phyloP scores from a whole-genome alignment of 2,113 vertebrate species.

The Rhombomys opimus region DNA sequence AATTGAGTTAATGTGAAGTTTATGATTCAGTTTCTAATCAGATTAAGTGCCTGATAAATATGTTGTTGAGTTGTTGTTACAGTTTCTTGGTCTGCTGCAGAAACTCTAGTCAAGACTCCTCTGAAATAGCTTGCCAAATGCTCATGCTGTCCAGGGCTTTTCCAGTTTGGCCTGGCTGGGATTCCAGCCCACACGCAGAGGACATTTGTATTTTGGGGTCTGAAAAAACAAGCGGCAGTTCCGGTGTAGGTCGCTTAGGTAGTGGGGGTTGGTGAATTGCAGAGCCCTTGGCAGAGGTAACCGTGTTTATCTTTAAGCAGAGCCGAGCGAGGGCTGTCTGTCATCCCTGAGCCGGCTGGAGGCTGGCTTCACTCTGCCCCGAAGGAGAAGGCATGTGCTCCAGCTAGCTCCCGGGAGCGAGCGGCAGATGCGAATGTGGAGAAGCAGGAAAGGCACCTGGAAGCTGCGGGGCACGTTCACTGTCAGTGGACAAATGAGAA shows the following conservation, averaged over 20 bases:
- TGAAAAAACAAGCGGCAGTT: not conserved
- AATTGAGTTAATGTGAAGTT: not conserved
- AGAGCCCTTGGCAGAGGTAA: not conserved
- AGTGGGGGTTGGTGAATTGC: not conserved
- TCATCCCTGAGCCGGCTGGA: not conserved
- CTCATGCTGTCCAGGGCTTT: not conserved
- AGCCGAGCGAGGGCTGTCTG: not conserved
- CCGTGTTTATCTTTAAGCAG: slow-evolving; percentile 16
- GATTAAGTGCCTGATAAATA: not conserved
- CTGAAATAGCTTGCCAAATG: not conserved
- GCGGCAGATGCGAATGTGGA: not conserved
- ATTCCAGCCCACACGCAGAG: not conserved
- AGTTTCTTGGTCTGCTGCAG: not conserved
- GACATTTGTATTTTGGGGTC: not conserved
- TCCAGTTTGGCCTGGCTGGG: not conserved
- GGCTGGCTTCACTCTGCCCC: slow-evolving; percentile 4
- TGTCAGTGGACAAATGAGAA: not conserved
- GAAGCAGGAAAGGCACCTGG: slow-evolving; percentile 55
- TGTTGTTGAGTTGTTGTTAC: not conserved
- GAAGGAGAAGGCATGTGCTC: not conserved
- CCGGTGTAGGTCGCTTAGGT: not conserved
- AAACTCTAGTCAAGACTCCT: not conserved
- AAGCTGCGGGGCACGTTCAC: not conserved
- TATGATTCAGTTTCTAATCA: not conserved
- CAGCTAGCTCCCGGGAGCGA: not conserved